Evolutionary conservation across 53 echinoderm and acorn worm species (phyloP), one percentile per base, ranked within the genome.

Genomic region (Echinarachnius parma): DNA sequence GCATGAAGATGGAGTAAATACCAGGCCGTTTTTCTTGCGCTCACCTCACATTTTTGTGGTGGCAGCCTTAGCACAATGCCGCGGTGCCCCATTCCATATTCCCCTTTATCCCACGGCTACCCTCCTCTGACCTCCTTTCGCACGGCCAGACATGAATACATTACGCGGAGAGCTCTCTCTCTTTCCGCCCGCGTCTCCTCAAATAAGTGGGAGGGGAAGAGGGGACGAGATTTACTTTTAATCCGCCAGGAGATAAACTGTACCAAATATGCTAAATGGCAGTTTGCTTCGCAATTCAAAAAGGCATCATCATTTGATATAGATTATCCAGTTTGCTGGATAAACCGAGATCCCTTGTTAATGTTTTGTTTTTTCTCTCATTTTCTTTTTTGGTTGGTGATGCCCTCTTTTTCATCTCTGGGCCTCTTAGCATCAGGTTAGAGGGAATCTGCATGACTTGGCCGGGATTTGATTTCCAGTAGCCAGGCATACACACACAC

Each of bases 241-340:
- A n/a, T n/a, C 42, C 42, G 7, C 42, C 7, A 39, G 7, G 42
- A 39, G 42, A 39, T 39, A 50, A n/a, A 50, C 18, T 10, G 52
- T 9, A 50, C 52, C 52, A 50, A 50, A 50, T 72, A 72, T 28
- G 28, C n/a, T 56, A 39, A 54, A 30, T 35, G 74, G 56, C 74
- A 72, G 74, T 56, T 55, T 56, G 42, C 39, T 72, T 72, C 55
- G 74, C 74, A 72, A 56, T 72, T 72, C 74, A 72, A 72, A 72
- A n/a, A 37, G 37, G 57, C 37, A 57, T 56, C 24, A 72, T 54
- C 55, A 72, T 72, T 72, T 56, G 74, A 72, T 54, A 39, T 42
- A 72, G 56, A 72, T 72, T 72, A 56, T 72, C 74, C 57, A 56
- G 57, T 28, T 30, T 35, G 34, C 25, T 72, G 55, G 39, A 29